Conservation (phyloP, 2,888 invertebrate genomes). For the Hofmannophila pseudospretella region DNA sequence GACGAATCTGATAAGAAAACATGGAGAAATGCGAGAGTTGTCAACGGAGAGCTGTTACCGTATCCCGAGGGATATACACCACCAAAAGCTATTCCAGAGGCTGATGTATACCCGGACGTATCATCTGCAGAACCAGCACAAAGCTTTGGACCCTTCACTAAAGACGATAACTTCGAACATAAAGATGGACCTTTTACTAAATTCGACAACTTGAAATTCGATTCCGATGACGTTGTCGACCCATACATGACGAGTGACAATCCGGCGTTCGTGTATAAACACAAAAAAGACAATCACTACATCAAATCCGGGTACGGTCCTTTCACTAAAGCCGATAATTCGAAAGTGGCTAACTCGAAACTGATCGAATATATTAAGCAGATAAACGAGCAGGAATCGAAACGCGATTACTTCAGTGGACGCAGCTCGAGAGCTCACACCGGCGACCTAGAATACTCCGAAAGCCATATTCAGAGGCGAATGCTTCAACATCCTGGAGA, state of each 20-base stretch:
- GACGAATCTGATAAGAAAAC: constrained; percentile 89
- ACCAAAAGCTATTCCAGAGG: constrained; percentile 78
- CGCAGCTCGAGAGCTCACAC: constrained; percentile 69
- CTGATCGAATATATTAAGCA: constrained; percentile 82
- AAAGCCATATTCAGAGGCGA: constrained; percentile 81
- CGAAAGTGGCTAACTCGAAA: constrained; percentile 76
- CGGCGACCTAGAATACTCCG: constrained; percentile 62
- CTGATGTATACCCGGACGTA: constrained; percentile 72
- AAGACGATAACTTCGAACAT: constrained; percentile 78
- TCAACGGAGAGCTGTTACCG: constrained; percentile 88
- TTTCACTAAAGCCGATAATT: constrained; percentile 80
- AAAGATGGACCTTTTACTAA: constrained; percentile 79
- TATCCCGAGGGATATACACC: constrained; percentile 84
- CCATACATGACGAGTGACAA: constrained; percentile 56
- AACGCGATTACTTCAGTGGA: constrained; percentile 78
- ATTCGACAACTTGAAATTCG: constrained; percentile 74
- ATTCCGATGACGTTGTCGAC: constrained; percentile 48
- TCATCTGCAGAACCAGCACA: constrained; percentile 46
- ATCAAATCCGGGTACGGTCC: constrained; percentile 76
- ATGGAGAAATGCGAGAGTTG: constrained; percentile 93
- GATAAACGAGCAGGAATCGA: constrained; percentile 81
- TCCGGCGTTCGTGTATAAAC: constrained; percentile 52
- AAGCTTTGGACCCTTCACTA: constrained; percentile 79
- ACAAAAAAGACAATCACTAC: constrained; percentile 63
- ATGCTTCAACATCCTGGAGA: constrained; percentile 84